A percentile compares a stretch with the other conserved stretches of the same genome.
These are phyloP conservation scores for Casuarius casuarius DNA, from an alignment of 2,113 vertebrate species.

Conservation along the genomic window DNA sequence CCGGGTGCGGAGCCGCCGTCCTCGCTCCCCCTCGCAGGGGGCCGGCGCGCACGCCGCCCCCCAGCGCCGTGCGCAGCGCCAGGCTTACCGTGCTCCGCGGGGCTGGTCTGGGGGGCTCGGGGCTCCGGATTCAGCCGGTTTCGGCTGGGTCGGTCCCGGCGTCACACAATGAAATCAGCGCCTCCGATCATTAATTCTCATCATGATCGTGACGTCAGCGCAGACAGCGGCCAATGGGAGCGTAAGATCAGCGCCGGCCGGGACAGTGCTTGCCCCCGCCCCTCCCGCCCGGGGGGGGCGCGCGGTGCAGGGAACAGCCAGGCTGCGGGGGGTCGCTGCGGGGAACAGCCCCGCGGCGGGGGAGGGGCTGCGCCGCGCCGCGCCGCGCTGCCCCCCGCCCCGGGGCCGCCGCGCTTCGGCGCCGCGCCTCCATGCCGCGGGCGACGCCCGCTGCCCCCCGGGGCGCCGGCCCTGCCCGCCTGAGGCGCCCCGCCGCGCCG, in stretches of 20 bases:
- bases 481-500: background rate
- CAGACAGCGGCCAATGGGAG: conserved; percentile 90
- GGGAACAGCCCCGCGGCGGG: background rate
- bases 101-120: background rate
- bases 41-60: background rate
- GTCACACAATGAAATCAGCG: conserved; percentile 98
- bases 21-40: background rate
- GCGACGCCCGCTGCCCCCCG: no score
- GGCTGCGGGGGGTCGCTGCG: background rate
- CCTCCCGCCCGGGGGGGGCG: background rate
- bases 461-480: no score
- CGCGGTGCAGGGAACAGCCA: background rate
- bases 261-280: conserved; percentile 75
- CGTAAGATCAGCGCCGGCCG: conserved; percentile 80
- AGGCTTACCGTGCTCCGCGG: conserved; percentile 32
- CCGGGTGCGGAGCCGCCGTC: background rate
- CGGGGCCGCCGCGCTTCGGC: background rate
- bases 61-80: background rate
- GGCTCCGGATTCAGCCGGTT: conserved; percentile 86
- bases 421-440: no score
- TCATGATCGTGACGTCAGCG: conserved; percentile 96
- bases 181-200: conserved; percentile 99
- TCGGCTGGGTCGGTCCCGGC: conserved; percentile 85
- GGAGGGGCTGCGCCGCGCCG: background rate
- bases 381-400: no score